phyloP scores from a whole-genome alignment of 92 coral and sea anemone species.

The Heteractis magnifica region DNA sequence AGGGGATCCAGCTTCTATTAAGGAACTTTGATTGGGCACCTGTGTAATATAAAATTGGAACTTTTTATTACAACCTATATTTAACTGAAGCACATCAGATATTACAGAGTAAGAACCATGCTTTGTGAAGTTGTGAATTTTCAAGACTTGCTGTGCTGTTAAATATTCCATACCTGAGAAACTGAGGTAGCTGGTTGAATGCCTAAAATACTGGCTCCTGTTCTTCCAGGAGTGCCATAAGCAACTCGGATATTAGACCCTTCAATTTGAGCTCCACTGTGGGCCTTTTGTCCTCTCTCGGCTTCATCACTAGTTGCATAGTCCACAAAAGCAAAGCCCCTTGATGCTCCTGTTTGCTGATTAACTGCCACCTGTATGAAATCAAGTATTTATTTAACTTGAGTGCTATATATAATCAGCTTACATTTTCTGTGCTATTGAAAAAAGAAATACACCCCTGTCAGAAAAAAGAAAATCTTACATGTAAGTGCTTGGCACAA shows the following conservation, averaged over 20 bases:
- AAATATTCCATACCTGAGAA: not conserved
- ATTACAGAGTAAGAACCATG: not conserved
- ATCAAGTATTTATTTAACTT: not conserved
- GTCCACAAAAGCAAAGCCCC: constrained; percentile 96
- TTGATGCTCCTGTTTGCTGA: constrained; percentile 57
- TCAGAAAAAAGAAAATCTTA: not conserved
- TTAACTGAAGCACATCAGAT: not conserved
- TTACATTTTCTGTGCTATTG: too few species aligned
- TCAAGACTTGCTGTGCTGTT: not conserved
- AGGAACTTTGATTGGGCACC: not conserved
- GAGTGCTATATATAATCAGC: not conserved
- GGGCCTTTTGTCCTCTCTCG: constrained; percentile 78
- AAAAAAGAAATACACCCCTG: not conserved
- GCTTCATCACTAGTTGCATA: constrained; percentile 77
- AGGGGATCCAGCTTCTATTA: not conserved
- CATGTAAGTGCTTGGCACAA: too few species aligned
- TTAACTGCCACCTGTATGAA: constrained; percentile 70
- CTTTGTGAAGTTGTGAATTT: not conserved
- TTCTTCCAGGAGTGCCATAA: constrained; percentile 92
- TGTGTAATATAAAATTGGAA: not conserved
- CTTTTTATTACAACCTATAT: not conserved
- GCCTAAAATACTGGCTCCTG: constrained; percentile 74
- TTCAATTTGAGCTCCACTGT: constrained; percentile 70
- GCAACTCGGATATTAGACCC: constrained; percentile 80
- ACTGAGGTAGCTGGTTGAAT: constrained; percentile 16